Evolutionary conservation across 2,113 vertebrate species (phyloP).

Genomic region (Gopherus flavomarginatus): DNA sequence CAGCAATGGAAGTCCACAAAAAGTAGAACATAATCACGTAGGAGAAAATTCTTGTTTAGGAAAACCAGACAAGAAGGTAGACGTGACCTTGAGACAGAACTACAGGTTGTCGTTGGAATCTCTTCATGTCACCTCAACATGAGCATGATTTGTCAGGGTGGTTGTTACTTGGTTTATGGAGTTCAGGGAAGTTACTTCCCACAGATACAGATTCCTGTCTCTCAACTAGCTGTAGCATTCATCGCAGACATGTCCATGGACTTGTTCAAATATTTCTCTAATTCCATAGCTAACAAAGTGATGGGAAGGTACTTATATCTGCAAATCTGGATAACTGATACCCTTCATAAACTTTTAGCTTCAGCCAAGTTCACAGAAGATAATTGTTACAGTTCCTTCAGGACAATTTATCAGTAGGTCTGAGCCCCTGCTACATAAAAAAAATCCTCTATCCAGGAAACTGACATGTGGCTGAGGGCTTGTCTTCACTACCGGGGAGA

Average conservation of each 20-base stretch:
- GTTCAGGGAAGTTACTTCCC: neutral
- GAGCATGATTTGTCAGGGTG: neutral
- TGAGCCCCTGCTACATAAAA: too few species aligned
- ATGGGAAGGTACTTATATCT: neutral
- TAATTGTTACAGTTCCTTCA: too few species aligned
- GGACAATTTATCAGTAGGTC: too few species aligned
- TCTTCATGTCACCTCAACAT: neutral
- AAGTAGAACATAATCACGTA: neutral
- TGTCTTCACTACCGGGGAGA: too few species aligned
- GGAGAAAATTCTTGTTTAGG: neutral
- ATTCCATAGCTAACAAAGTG: neutral
- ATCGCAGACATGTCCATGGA: neutral
- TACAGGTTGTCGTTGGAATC: neutral
- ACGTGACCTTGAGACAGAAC: neutral
- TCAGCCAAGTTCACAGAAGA: too few species aligned
- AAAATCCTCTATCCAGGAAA: too few species aligned
- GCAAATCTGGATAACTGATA: too few species aligned
- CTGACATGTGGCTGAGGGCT: too few species aligned
- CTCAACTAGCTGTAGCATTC: neutral
- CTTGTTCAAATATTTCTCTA: neutral
- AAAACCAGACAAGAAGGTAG: neutral
- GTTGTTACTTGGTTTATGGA: neutral
- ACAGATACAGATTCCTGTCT: neutral
- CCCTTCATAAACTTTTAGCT: too few species aligned
- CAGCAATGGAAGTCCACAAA: neutral